A percentile compares a stretch with the other conserved stretches of the same genome.
Conservation (phyloP, 2,113 vertebrate species). For the Dermatemys mawii region DNA sequence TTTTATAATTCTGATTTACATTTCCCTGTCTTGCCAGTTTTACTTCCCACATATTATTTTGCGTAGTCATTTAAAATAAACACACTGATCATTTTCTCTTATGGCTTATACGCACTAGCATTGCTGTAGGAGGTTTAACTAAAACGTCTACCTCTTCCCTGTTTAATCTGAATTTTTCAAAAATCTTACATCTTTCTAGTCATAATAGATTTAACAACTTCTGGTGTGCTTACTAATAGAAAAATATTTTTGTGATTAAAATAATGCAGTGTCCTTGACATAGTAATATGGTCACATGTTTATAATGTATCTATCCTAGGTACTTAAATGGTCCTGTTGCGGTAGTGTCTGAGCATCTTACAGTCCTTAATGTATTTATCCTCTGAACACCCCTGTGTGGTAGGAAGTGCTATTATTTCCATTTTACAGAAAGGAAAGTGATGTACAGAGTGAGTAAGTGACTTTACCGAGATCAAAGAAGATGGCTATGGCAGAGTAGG, state of each 20-base stretch:
- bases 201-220: background rate
- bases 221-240: background rate
- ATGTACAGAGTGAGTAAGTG: background rate
- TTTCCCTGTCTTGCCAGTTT: background rate
- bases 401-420: background rate
- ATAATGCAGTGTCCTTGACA: background rate
- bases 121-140: background rate
- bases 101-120: background rate
- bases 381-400: background rate
- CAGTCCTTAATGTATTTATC: background rate
- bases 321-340: background rate
- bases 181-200: background rate
- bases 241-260: background rate
- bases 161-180: background rate
- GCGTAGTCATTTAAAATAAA: background rate
- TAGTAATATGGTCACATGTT: background rate
- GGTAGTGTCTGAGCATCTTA: background rate
- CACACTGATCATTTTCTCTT: background rate
- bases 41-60: background rate
- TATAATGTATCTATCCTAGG: background rate
- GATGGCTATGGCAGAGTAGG: background rate
- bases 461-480: background rate
- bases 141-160: background rate
- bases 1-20: too few relatives aligned
- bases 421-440: background rate